These are phyloP conservation scores for Chaenogobius annularis DNA, from an alignment of 2,113 vertebrate genomes.

Conservation along the genomic window DNA sequence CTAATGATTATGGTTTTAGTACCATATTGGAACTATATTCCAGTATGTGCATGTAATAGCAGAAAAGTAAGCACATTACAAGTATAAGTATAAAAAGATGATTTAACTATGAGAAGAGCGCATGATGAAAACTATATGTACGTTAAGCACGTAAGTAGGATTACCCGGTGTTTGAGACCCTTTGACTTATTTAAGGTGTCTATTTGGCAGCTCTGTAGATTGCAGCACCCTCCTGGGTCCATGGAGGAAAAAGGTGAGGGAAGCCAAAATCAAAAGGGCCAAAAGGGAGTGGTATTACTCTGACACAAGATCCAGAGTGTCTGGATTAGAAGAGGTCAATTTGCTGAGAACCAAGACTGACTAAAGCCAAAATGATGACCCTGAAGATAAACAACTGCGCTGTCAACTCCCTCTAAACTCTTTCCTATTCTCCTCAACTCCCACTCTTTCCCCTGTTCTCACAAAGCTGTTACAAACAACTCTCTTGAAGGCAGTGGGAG, in stretches of 20 bases:
- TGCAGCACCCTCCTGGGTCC: constrained; percentile 11
- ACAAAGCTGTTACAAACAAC: constrained; percentile 29
- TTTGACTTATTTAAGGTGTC: no score
- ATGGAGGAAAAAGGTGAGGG: constrained; percentile 8
- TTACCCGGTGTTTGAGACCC: no score
- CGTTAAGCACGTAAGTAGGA: no score
- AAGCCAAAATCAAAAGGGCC: constrained; percentile 6
- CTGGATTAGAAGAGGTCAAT: constrained; percentile 30
- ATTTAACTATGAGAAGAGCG: no score
- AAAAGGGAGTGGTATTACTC: constrained; percentile 11
- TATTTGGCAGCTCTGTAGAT: background rate
- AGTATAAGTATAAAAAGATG: no score
- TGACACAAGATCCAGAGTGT: constrained; percentile 18
- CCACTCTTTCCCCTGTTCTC: constrained; percentile 4
- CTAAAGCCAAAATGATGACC: constrained; percentile 43
- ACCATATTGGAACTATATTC: no score
- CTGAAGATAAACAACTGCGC: constrained; percentile 31
- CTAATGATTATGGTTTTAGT: no score
- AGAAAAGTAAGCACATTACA: no score
- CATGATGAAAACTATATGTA: no score
- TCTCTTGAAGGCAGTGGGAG: constrained; percentile 41
- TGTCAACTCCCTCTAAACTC: constrained; percentile 14
- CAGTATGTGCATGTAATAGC: no score
- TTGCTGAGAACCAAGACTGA: constrained; percentile 29
- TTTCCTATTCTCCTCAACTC: background rate